phyloP scores from a whole-genome alignment of 2,113 vertebrate species.

The Gadus macrocephalus region DNA sequence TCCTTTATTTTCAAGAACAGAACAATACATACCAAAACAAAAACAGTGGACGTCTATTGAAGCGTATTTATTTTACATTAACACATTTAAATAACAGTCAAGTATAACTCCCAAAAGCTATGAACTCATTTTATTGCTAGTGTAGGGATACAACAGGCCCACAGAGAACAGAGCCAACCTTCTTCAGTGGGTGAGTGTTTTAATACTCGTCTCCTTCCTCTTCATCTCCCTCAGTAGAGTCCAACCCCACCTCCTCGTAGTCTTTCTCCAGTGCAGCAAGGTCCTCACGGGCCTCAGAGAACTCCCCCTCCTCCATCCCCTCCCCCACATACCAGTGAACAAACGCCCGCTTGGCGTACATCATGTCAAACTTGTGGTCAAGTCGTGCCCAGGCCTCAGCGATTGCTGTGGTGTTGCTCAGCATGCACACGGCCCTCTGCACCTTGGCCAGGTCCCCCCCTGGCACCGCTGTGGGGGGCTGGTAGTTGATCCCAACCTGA shows the following conservation, averaged over 20 bases:
- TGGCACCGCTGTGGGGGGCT: constrained; percentile 80
- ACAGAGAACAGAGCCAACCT: too few relatives aligned
- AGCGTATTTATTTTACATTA: too few relatives aligned
- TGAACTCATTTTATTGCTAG: too few relatives aligned
- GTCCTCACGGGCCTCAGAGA: constrained; percentile 85
- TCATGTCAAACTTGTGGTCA: constrained; percentile 85
- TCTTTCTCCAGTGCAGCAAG: constrained; percentile 84
- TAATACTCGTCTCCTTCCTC: too few relatives aligned
- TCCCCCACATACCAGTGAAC: constrained; percentile 87
- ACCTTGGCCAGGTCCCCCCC: constrained; percentile 82
- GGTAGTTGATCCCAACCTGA: constrained; percentile 76
- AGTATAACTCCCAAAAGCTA: too few relatives aligned
- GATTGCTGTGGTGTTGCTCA: constrained; percentile 84
- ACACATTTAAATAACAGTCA: too few relatives aligned
- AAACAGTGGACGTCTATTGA: too few relatives aligned
- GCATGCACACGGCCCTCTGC: constrained; percentile 82
- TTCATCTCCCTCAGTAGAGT: too few relatives aligned
- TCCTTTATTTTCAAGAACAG: too few relatives aligned
- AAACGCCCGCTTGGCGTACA: constrained; percentile 84
- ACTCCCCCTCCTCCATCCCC: constrained; percentile 88
- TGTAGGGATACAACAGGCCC: too few relatives aligned
- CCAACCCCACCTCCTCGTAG: constrained; percentile 78
- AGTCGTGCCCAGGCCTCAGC: constrained; percentile 82
- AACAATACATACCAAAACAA: too few relatives aligned
- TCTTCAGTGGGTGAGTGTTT: too few relatives aligned